Conservation (phyloP, 1,140 invertebrate genomes). For the Hyphantria cunea region DNA sequence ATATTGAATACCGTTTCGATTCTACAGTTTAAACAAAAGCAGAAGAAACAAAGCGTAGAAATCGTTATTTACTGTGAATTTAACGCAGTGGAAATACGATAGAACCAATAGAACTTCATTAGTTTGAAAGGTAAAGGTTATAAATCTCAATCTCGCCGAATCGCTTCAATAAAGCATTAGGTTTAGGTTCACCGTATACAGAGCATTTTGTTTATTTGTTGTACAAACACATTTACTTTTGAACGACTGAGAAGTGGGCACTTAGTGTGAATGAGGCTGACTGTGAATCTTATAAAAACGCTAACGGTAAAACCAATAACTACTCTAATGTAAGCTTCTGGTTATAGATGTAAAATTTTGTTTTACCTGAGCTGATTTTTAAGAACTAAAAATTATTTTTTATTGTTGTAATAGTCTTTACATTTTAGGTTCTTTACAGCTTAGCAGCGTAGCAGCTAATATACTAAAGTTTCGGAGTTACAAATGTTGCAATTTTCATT, state of each 20-base stretch:
- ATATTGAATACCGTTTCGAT: conserved; percentile 16
- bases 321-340: too few species aligned
- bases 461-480: too few species aligned
- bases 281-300: too few species aligned
- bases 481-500: too few species aligned
- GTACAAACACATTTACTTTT: conserved; percentile 7
- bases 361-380: too few species aligned
- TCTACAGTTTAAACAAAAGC: conserved; percentile 11
- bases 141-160: conserved; percentile 43
- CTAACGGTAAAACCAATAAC: too few species aligned
- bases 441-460: too few species aligned
- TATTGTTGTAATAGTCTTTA: too few species aligned
- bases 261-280: too few species aligned
- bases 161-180: conserved; percentile 42
- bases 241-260: not conserved
- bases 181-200: conserved; percentile 28
- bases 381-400: too few species aligned
- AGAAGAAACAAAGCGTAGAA: conserved; percentile 18
- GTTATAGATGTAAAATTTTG: too few species aligned
- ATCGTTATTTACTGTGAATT: conserved; percentile 42
- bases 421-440: too few species aligned
- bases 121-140: conserved; percentile 39
- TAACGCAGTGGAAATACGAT: conserved; percentile 36
- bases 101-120: conserved; percentile 47
- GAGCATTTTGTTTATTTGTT: conserved; percentile 18